Evolutionary conservation across 2,797 vertebrate genomes (phyloP).

Genomic region (Chaenodraco wilsoni): DNA sequence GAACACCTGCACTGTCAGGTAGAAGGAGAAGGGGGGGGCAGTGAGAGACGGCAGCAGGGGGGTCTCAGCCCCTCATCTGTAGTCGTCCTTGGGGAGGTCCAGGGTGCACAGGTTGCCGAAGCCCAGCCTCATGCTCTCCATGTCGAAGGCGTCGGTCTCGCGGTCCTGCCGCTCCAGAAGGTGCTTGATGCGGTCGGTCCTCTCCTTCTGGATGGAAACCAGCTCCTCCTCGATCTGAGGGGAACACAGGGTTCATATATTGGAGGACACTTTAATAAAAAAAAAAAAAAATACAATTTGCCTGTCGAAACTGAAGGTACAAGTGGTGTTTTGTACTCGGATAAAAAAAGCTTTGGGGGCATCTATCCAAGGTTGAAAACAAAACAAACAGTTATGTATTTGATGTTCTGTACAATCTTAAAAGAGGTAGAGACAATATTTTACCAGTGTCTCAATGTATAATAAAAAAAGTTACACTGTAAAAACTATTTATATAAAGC

Average conservation of each 20-base stretch:
- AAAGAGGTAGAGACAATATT: no score
- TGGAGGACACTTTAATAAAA: background rate
- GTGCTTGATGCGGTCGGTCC: slow-evolving; percentile 95
- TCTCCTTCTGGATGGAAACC: slow-evolving; percentile 97
- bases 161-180: slow-evolving; percentile 96
- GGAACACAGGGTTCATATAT: background rate
- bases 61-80: slow-evolving; percentile 90
- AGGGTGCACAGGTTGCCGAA: slow-evolving; percentile 93
- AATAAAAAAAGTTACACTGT: no score
- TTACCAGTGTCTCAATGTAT: no score
- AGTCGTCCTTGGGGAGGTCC: slow-evolving; percentile 98
- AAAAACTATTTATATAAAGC: no score
- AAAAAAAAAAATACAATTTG: no score
- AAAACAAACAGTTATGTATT: no score
- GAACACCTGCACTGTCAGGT: slow-evolving; percentile 59
- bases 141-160: slow-evolving; percentile 94
- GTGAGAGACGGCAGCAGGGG: slow-evolving; percentile 79
- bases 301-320: background rate
- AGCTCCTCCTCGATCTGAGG: slow-evolving; percentile 98
- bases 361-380: background rate
- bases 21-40: slow-evolving; percentile 78
- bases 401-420: no score
- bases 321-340: background rate
- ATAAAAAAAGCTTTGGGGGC: background rate
- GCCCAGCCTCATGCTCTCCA: slow-evolving; percentile 97